Evolutionary conservation across 2,797 vertebrate species (phyloP), one percentile per base, ranked within the genome.

Genomic region (Tangara arthus): DNA sequence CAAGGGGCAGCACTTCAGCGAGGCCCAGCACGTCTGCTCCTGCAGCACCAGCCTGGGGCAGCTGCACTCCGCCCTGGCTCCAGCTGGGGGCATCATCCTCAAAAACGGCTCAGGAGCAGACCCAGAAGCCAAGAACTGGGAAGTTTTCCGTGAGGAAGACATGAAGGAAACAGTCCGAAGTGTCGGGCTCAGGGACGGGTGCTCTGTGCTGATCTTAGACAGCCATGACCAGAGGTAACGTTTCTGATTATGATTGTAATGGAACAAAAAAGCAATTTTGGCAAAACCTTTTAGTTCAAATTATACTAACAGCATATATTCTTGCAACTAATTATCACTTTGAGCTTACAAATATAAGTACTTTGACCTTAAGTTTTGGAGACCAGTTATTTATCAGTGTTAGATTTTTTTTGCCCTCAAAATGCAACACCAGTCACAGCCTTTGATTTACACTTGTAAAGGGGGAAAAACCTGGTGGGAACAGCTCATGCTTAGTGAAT

Each of bases 141-240:
- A 97, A 47, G 95, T 99, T 35, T 97, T 99, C 85, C 96, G 90
- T 1, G 92, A 98, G 16, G 98, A 97, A 16, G 98, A 98, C 96
- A 97, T 99, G 98, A 98, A 96, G 87, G 98, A 98, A 78, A 99
- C 99, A 0, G 97, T 99, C 11, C 98, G 94, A 93, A 98, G 99
- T 8, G 97, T 98, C 39, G 98, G 98, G 1, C 98, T 99, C 60
- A 96, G 78, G 39, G 98, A 99, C 4, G 99, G 99, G 22, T 99
- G 99, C n/a, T 98, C 98, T 0, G 39, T 99, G 61, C 94, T 99
- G 64, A 96, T 99, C 90, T 97, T 99, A 84, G 98, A 98, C 94
- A 97, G 97, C 22, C 96, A 98, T 8, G 97, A 98, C 93, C 97
- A 97, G 97, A 99, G 99, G 99, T 99, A 87, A 85, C 17, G 16